Base-by-base conservation (phyloP, 2,888 invertebrate genomes). In the Melanostoma scalare region DNA sequence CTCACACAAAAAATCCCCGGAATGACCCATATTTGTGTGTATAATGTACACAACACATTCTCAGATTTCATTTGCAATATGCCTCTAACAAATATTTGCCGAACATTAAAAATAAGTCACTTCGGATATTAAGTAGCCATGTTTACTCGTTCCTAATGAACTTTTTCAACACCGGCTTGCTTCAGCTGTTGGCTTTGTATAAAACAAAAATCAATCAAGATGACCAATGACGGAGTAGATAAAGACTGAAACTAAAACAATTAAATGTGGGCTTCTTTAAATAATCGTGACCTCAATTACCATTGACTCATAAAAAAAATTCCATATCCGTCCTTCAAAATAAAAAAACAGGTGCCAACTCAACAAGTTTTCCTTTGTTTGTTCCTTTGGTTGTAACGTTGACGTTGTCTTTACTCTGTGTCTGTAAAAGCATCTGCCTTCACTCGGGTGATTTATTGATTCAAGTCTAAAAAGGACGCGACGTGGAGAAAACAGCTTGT, bases 111-210 rank as follows among this genome's bases (percentile, higher is more conserved):
- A 6, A 35, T 35, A 53, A 48, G 42, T 58, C 31, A 9, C n/a
- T 42, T n/a, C n/a, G n/a, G 31, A 30, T 33, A 60, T 44, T 44
- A 74, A 30, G 31, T 50, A 74, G 56, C 44, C 1, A 30, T 80
- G 38, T 67, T 44, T 69, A 71, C 50, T 63, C 40, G 35, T 36
- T 40, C n/a, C 55, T 68, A 72, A 81, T 81, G 67, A 72, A 72
- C 67, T 53, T 67, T 35, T 61, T 38, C 81, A 77, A 81, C 77
- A 77, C 77, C 73, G 55, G 73, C 77, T 31, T 9, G 40, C 63
- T 31, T 42, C 10, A 40, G 35, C 35, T 50, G 44, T 42, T 33
- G 8, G 20, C 35, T 60, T 36, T 38, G 3, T 6, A 48, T 68
- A 52, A 60, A 52, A 56, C n/a, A n/a, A 63, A 3, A 30, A 40